phyloP scores from a whole-genome alignment of 2,113 vertebrate species.

The Platichthys stellatus region DNA sequence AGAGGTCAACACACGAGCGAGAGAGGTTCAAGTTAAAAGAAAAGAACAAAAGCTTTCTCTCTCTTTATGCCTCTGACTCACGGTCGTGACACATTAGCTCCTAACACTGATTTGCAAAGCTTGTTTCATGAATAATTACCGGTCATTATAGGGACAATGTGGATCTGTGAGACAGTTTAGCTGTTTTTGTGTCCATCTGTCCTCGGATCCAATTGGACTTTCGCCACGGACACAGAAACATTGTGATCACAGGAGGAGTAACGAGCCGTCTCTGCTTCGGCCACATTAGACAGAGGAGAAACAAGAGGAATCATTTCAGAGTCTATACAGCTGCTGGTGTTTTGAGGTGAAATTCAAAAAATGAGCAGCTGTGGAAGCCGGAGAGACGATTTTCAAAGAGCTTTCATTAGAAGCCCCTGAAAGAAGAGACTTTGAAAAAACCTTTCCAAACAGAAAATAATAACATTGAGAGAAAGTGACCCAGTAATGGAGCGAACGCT shows the following conservation, averaged over 20 bases:
- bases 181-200: conserved; percentile 16
- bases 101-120: conserved; percentile 34
- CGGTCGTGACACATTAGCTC: conserved; percentile 47
- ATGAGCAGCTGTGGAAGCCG: background rate
- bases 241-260: background rate
- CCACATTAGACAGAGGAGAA: background rate
- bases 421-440: background rate
- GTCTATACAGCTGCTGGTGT: background rate
- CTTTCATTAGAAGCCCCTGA: background rate
- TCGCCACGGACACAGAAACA: too few relatives aligned
- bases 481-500: too few relatives aligned
- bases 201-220: conserved; percentile 11
- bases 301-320: too few relatives aligned
- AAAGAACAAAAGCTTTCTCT: background rate
- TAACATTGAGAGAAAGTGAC: background rate
- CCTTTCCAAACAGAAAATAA: background rate
- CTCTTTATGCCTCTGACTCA: conserved; percentile 20
- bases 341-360: background rate
- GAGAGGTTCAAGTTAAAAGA: conserved; percentile 4
- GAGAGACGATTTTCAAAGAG: background rate
- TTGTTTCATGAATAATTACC: conserved; percentile 59
- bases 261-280: background rate
- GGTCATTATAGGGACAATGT: conserved; percentile 48
- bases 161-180: conserved; percentile 5
- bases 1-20: conserved; percentile 16